phyloP scores from a whole-genome alignment of 2,888 invertebrate genomes.

The Ceraclea dissimilis region DNA sequence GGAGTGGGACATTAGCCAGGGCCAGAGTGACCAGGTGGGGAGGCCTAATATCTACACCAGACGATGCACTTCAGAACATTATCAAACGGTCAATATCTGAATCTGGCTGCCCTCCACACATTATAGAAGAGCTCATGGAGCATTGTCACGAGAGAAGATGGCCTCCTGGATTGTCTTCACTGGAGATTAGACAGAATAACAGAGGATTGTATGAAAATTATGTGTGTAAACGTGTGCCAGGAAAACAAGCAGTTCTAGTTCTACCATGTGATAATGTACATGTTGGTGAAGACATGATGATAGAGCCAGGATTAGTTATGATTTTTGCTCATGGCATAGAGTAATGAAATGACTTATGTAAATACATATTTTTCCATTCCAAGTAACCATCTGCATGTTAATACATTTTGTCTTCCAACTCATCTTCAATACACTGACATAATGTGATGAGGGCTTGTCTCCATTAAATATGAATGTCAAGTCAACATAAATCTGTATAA shows the following conservation, averaged over 20 bases:
- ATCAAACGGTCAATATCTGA: conserved; percentile 89
- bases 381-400: too few relatives aligned
- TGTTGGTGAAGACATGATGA: conserved; percentile 93
- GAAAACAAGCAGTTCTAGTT: conserved; percentile 92
- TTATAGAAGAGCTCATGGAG: conserved; percentile 92
- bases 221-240: conserved; percentile 88
- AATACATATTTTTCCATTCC: too few relatives aligned
- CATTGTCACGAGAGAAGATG: conserved; percentile 94
- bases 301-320: conserved; percentile 95
- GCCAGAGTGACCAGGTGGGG: conserved; percentile 95
- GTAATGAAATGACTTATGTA: too few relatives aligned
- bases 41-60: conserved; percentile 97
- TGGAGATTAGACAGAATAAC: conserved; percentile 92
- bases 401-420: too few relatives aligned
- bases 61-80: conserved; percentile 78
- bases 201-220: conserved; percentile 90
- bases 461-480: too few relatives aligned
- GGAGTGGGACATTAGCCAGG: conserved; percentile 75
- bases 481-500: too few relatives aligned
- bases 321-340: conserved; percentile 97
- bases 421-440: too few relatives aligned
- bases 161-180: conserved; percentile 86
- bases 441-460: too few relatives aligned
- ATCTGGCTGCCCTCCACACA: conserved; percentile 89
- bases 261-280: conserved; percentile 91